Conservation (phyloP, 2,113 vertebrate species). For the Rhynchomys soricoides region DNA sequence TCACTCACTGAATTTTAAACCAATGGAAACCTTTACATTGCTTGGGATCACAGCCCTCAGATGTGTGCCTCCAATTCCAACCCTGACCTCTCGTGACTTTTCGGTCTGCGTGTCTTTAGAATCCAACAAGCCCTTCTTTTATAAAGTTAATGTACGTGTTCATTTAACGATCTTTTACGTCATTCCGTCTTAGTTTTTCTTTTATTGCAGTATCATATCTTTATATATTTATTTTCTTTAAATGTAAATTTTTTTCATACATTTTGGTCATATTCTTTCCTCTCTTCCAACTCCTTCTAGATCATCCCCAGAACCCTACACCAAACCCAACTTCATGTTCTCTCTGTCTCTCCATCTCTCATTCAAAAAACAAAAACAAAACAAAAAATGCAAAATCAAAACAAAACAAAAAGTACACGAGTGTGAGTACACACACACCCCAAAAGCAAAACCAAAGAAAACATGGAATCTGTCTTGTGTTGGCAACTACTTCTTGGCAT, state of each 20-base stretch:
- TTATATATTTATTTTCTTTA: background rate
- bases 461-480: background rate
- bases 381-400: background rate
- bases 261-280: background rate
- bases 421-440: background rate
- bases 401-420: background rate
- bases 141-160: background rate
- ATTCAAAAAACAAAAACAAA: background rate
- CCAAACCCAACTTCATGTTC: background rate
- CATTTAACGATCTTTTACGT: background rate
- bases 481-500: no score
- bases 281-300: background rate
- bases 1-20: background rate
- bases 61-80: background rate
- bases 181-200: background rate
- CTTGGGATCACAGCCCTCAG: background rate
- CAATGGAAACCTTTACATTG: no score
- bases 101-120: background rate
- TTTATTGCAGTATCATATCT: background rate
- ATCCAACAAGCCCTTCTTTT: background rate
- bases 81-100: background rate
- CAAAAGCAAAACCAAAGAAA: background rate
- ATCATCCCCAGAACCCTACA: background rate
- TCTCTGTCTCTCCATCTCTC: background rate
- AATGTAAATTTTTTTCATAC: background rate